phyloP scores from a whole-genome alignment of 2,113 vertebrate species.

The Mobula hypostoma region DNA sequence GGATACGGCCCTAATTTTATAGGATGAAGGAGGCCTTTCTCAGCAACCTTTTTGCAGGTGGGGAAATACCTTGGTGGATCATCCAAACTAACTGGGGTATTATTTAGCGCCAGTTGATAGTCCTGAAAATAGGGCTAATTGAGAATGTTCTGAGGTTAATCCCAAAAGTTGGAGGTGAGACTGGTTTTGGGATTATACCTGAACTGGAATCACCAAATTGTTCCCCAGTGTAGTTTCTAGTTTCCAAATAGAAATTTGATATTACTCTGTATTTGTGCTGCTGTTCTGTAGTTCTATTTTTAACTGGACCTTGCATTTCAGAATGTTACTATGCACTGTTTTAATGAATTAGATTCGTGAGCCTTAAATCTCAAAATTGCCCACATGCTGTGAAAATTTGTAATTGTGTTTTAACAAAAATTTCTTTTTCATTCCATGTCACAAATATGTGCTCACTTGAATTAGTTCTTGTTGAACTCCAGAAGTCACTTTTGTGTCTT shows the following conservation, averaged over 20 bases:
- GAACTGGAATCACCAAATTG: not conserved
- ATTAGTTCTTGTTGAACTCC: not conserved
- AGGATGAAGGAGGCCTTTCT: not conserved
- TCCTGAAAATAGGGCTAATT: not conserved
- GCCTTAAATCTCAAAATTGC: not conserved
- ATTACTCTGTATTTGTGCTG: not conserved
- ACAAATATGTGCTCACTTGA: not conserved
- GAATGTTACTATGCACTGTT: not conserved
- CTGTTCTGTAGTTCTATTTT: not conserved
- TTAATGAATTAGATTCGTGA: not conserved
- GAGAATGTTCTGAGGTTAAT: not conserved
- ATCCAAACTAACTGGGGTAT: no score
- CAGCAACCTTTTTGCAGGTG: not conserved
- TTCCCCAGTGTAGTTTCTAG: not conserved
- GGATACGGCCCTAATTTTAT: not conserved
- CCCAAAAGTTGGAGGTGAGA: not conserved
- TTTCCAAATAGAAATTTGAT: not conserved
- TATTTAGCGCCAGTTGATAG: not conserved
- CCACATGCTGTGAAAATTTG: not conserved
- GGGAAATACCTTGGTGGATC: not conserved
- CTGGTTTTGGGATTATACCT: not conserved
- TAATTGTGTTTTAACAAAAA: no score
- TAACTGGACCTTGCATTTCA: not conserved
- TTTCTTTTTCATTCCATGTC: not conserved
- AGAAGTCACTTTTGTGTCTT: not conserved